A percentile compares a stretch with the other conserved stretches of the same genome.
Evolutionary conservation across 2,797 vertebrate species (phyloP).

Genomic region (Melanotaenia parkinsoni): DNA sequence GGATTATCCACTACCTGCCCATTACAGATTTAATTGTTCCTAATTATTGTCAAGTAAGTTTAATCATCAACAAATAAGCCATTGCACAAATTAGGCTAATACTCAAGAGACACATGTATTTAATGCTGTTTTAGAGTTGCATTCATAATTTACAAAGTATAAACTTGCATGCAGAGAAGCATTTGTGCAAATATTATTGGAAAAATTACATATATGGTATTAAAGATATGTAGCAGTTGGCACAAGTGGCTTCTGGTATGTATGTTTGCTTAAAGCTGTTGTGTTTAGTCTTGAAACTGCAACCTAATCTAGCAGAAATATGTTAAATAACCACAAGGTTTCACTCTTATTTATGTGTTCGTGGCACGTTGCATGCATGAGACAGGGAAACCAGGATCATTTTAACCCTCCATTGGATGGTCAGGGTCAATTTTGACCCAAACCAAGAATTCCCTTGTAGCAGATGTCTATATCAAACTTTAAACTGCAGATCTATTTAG

Average conservation of each 20-base stretch:
- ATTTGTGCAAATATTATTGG: neutral
- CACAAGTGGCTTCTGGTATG: neutral
- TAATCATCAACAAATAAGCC: constrained; percentile 67
- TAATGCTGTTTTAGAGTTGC: neutral
- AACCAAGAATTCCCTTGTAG: no score
- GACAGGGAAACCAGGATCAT: no score
- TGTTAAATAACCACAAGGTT: no score
- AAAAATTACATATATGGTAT: neutral
- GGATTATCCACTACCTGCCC: constrained; percentile 72
- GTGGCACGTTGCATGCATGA: no score
- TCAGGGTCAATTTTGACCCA: no score
- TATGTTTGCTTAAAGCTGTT: neutral
- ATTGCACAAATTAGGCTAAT: constrained; percentile 42
- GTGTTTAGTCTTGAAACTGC: neutral
- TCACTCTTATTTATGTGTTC: no score
- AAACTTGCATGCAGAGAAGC: neutral
- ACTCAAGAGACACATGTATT: constrained; percentile 9
- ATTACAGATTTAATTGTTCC: constrained; percentile 72
- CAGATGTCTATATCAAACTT: no score
- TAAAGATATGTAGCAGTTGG: neutral
- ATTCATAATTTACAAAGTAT: neutral
- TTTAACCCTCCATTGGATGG: no score
- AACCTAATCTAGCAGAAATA: no score
- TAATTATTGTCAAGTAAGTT: constrained; percentile 71
- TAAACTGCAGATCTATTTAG: no score